phyloP scores from a whole-genome alignment of 2,888 invertebrate genomes.

The Chloroclysta siterata region DNA sequence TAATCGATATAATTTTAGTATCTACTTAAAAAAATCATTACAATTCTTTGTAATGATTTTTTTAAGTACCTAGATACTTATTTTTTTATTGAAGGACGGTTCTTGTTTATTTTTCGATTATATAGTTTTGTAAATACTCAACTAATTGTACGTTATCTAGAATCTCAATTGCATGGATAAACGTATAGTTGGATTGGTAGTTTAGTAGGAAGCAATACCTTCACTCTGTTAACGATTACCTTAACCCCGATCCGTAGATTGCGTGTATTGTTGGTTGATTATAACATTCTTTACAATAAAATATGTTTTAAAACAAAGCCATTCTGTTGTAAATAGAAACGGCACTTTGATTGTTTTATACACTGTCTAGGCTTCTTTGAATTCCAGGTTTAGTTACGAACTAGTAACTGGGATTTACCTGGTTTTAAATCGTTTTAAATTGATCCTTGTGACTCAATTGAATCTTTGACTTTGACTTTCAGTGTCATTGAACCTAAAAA shows the following conservation, averaged over 20 bases:
- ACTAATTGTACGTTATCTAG: background rate
- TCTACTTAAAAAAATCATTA: no score
- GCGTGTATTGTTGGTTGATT: slow-evolving; percentile 53
- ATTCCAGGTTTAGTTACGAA: no score
- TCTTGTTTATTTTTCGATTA: background rate
- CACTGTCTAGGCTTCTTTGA: no score
- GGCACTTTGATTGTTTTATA: background rate
- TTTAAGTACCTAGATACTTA: no score
- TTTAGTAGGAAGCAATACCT: slow-evolving; percentile 56
- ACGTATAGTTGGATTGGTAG: slow-evolving; percentile 44
- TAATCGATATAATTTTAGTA: no score
- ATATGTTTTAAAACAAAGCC: slow-evolving; percentile 4
- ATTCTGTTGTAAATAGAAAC: background rate
- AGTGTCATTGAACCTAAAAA: no score
- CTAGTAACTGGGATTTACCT: no score
- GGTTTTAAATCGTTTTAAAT: no score
- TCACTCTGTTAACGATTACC: slow-evolving; percentile 57
- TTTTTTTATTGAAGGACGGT: no score
- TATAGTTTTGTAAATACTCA: background rate
- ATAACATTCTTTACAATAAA: slow-evolving; percentile 7
- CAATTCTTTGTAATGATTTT: no score
- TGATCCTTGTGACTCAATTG: no score
- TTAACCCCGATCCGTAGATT: slow-evolving; percentile 67
- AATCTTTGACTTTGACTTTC: no score
- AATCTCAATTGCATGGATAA: slow-evolving; percentile 1